Percentiles rank a stretch among this genome's conserved stretches.
Conservation (phyloP, 2,888 invertebrate species). For the Cephus spinipes region DNA sequence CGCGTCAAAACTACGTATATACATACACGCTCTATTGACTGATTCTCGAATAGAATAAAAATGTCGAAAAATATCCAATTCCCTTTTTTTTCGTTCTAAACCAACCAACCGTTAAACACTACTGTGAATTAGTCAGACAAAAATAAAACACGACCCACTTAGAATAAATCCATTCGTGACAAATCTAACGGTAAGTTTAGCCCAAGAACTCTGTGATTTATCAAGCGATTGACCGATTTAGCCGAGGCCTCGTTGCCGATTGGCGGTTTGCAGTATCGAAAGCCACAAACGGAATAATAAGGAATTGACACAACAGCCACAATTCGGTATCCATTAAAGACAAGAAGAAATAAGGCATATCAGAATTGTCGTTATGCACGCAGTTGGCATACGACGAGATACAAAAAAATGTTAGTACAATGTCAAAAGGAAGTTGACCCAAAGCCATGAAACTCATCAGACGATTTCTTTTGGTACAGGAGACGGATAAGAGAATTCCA, state of each 20-base stretch:
- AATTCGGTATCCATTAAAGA: not conserved
- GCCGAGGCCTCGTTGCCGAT: slow-evolving; percentile 1
- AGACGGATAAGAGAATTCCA: not conserved
- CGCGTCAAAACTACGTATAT: too few species aligned
- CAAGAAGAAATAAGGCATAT: not conserved
- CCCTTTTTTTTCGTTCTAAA: not conserved
- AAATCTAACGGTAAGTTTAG: slow-evolving; percentile 11
- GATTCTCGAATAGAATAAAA: not conserved
- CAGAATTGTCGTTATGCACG: not conserved
- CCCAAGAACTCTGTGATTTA: slow-evolving; percentile 25
- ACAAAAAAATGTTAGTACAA: not conserved
- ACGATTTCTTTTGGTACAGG: not conserved
- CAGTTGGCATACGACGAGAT: not conserved
- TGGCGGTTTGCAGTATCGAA: not conserved
- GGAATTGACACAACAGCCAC: not conserved
- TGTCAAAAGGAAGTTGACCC: not conserved
- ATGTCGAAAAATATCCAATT: not conserved
- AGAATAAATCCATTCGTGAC: not conserved
- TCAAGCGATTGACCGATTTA: slow-evolving; percentile 44
- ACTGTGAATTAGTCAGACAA: not conserved
- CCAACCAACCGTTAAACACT: not conserved
- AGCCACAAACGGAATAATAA: not conserved
- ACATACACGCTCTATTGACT: too few species aligned
- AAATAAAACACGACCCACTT: not conserved
- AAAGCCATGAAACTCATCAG: not conserved